Evolutionary conservation across 2,888 invertebrate genomes (phyloP), one percentile per base, ranked within the genome.

Genomic region (Caenorhabditis uteleia): DNA sequence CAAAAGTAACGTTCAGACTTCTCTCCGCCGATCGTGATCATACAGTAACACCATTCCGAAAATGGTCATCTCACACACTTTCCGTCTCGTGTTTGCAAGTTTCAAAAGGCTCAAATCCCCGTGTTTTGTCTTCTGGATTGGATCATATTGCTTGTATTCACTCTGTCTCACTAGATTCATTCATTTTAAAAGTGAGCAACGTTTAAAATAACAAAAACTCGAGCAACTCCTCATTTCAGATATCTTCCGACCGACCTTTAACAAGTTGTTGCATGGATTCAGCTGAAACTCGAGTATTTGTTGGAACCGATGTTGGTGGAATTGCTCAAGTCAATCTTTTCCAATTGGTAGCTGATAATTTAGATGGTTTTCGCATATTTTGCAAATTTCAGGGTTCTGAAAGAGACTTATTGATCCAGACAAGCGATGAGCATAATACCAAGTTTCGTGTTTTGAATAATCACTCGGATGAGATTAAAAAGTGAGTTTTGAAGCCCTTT

Each of bases 241-340:
- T 77, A 8, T 69, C 70, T 8, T 60, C 70, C 5, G 79, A 79
- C 55, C 67, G 73, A 10, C 75, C 77, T 2, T 42, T 79, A 29
- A 74, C 76, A 8, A 44, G 70, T 2, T 75, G 76, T 23, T 60
- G 66, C 10, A 66, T 79, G 18, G 78, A 79, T 62, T 49, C 68
- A 2, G 74, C 74, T 8, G 79, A 79, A 44, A 64, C 71, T 4
- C 67, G 74, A 2, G 34, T 79, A 14, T 76, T 77, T 40, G 26
- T 79, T 14, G 77, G 76, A 25, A 69, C 77, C 0, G 73, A 73
- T 44, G 60, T 66, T 10, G 79, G 79, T 40, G 58, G 64, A 14
- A 73, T 79, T 36, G 72, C 68, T 10, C 73, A 72, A 23, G 61
- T 77, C 38, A 67, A 70, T 38, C 49, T 77, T 8, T 70, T 59